phyloP scores from a whole-genome alignment of 2,888 invertebrate genomes.

The Aleiodes testaceus region DNA sequence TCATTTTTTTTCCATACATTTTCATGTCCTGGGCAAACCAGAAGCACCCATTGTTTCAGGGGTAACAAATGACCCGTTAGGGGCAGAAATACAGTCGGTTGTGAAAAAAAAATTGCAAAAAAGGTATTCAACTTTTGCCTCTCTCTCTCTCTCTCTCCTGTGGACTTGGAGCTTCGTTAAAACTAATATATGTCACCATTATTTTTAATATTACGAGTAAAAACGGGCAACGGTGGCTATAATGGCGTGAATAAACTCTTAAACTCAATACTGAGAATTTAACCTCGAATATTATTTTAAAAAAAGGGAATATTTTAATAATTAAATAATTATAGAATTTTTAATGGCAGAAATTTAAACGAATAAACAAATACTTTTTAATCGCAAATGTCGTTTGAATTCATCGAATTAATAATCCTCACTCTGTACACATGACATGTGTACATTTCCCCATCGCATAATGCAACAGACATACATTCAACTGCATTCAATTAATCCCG shows the following conservation, averaged over 20 bases:
- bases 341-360: too few relatives aligned
- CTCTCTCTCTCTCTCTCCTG: constrained; percentile 9
- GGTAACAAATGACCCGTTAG: constrained; percentile 64
- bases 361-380: constrained; percentile 21
- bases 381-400: not conserved
- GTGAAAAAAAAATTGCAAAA: constrained; percentile 57
- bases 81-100: constrained; percentile 59
- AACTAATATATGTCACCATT: constrained; percentile 70
- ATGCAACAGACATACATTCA: constrained; percentile 36
- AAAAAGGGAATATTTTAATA: not conserved
- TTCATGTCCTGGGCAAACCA: constrained; percentile 39
- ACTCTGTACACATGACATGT: constrained; percentile 34
- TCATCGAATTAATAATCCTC: constrained; percentile 6
- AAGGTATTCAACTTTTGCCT: constrained; percentile 19
- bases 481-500: constrained; percentile 53
- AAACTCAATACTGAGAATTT: constrained; percentile 1
- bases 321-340: too few relatives aligned
- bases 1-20: constrained; percentile 42
- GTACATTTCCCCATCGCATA: constrained; percentile 37
- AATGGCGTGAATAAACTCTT: constrained; percentile 45
- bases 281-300: not conserved
- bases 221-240: constrained; percentile 18
- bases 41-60: constrained; percentile 49
- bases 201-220: constrained; percentile 67
- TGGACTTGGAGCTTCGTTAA: constrained; percentile 61